Conservation (phyloP, 2,888 invertebrate genomes). For the Drosophila rubida region DNA sequence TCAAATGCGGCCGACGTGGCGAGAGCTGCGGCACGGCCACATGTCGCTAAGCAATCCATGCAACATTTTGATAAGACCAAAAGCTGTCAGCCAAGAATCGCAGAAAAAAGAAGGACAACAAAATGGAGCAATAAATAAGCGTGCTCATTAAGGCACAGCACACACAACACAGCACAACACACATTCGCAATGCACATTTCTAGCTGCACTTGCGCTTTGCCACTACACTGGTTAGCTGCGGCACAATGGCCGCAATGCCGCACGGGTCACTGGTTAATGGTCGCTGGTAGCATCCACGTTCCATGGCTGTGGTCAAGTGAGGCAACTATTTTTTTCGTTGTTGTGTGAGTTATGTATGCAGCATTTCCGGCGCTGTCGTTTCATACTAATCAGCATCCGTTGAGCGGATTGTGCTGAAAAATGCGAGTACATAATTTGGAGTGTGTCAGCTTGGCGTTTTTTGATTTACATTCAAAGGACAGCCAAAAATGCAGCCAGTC, state of each 20-base stretch:
- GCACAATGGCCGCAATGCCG: slow-evolving; percentile 51
- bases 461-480: slow-evolving; percentile 13
- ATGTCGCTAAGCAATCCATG: neutral
- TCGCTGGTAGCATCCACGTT: neutral
- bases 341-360: slow-evolving; percentile 19
- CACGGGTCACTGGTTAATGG: slow-evolving; percentile 29
- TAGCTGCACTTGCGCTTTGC: slow-evolving; percentile 55
- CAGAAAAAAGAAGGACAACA: slow-evolving; percentile 22
- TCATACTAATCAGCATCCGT: slow-evolving; percentile 81
- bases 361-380: slow-evolving; percentile 76
- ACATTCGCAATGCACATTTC: slow-evolving; percentile 49
- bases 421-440: slow-evolving; percentile 32
- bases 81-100: slow-evolving; percentile 40
- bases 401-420: slow-evolving; percentile 38
- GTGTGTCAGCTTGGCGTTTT: neutral
- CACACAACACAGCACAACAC: too few relatives aligned
- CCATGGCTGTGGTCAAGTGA: slow-evolving; percentile 16
- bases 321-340: neutral
- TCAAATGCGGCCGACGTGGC: neutral
- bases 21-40: neutral
- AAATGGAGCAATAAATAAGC: slow-evolving; percentile 59
- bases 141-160: slow-evolving; percentile 65
- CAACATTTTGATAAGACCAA: slow-evolving; percentile 34
- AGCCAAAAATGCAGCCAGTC: slow-evolving; percentile 16
- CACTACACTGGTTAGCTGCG: slow-evolving; percentile 6